Evolutionary conservation across 2,888 invertebrate species (phyloP), one percentile per base, ranked within the genome.

Genomic region (Gisinianus flammeolus): DNA sequence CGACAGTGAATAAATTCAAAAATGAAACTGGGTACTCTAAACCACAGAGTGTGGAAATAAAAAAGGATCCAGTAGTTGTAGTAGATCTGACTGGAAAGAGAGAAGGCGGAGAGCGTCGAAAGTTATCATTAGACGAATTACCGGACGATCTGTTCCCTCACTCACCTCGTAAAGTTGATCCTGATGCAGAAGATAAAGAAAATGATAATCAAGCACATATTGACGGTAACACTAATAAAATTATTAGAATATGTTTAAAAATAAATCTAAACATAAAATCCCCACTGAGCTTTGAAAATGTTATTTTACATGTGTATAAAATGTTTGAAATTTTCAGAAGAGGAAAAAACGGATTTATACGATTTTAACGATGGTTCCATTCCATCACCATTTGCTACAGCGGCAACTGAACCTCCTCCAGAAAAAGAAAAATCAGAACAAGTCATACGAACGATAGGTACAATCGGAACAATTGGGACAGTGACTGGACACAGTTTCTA

Each of bases 21-120:
- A 96, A 96, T 87, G 94, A 95, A 85, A 95, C 95, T 0, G 96
- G 97, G 0, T 96, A 96, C 87, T 92, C 92, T 58, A 91, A 91
- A 58, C 84, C 83, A 16, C 79, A 75, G 24, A 82, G 81, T 71
- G 74, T 78, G 2, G 81, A 77, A 31, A 72, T 56, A 12, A 64
- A 58, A 44, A 68, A 79, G 22, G 62, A 30, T 12, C 62, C 79
- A 6, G 78, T 81, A 4, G 33, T 70, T 8, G 71, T 68, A 1
- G 68, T 72, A 19, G 77, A 76, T 33, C 52, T 79, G 22, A 76
- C 80, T 16, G 73, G 69, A 24, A 31, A 62, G 26, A 72, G 58
- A 58, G 78, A 78, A 24, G 70, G 68, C n/a, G 54, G 24, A 10
- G 64, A 31, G 16, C 26, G 64, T 28, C 28, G 74, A 26, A 81